Evolutionary conservation across 2,888 invertebrate species (phyloP), one percentile per base, ranked within the genome.

Genomic region (Aspidiotus destructor): DNA sequence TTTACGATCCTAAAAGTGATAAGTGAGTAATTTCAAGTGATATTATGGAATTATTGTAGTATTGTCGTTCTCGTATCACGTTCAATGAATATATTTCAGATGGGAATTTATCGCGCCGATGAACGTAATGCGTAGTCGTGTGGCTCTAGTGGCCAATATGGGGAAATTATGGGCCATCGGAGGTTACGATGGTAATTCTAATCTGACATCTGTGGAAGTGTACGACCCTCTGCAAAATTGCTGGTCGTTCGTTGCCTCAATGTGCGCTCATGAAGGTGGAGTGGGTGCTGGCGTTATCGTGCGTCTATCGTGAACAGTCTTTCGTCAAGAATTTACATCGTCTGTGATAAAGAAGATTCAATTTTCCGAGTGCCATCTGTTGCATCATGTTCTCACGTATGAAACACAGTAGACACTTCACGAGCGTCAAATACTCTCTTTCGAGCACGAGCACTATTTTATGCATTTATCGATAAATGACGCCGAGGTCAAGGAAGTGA

Each of bases 181-280:
- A 10, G 89, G 89, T 69, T 87, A 87, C 73, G 86, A 87, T 75
- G 92, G 92, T 1, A 84, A 87, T 71, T 83, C 86, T 0, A 92
- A 92, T 79, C 79, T 92, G 13, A 85, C 86, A 9, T 86, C 89
- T 0, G 88, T 92, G n/a, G 92, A 92, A 77, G 85, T 88, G 10
- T 92, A 90, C 75, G 87, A 90, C 77, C 88, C 90, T 3, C 79
- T 81, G 72, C 80, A 79, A 7, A 84, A 90, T 75, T 80, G 80
- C 40, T 91, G 90, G 91, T 82, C 81, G 5, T 86, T 86, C 75
- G 86, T 85, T 15, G 82, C 86, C 2, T 81, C 86, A 0, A 91
- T 92, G 90, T 85, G 86, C 73, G 89, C 88, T 2, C 92, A 92
- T 76, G 92, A 92, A 76, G 92, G 92, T 1, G 92, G 92, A 1